phyloP scores from a whole-genome alignment of 1,140 invertebrate species.

The Bombus confusus region DNA sequence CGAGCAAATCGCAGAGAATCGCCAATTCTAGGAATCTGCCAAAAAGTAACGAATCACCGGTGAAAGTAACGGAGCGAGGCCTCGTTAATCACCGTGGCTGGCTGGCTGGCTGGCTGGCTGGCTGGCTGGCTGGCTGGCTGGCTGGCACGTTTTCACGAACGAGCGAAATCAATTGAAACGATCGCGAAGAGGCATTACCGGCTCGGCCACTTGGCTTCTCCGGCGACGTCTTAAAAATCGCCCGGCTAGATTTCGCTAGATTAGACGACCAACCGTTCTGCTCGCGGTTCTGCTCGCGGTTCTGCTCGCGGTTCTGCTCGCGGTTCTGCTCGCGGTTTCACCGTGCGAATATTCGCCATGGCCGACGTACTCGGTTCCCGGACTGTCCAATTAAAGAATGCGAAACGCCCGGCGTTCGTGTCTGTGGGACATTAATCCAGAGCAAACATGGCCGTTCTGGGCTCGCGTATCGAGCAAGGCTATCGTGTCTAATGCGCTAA shows the following conservation, averaged over 20 bases:
- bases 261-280: neutral
- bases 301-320: neutral
- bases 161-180: constrained; percentile 4
- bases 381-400: constrained; percentile 77
- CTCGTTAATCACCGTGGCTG: neutral
- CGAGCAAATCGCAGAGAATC: neutral
- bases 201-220: neutral
- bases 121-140: neutral
- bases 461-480: constrained; percentile 66
- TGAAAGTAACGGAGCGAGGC: neutral
- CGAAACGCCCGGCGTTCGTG: constrained; percentile 72
- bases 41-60: neutral
- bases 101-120: too few species aligned
- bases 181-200: constrained; percentile 17
- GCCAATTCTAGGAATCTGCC: neutral
- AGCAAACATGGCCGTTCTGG: constrained; percentile 76
- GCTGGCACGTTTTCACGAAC: constrained; percentile 2
- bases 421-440: constrained; percentile 78
- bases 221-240: constrained; percentile 26
- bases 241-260: constrained; percentile 5
- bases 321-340: neutral
- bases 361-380: constrained; percentile 32
- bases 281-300: neutral
- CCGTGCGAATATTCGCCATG: constrained; percentile 14
- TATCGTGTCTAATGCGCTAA: constrained; percentile 78